Evolutionary conservation across 2,797 vertebrate species (phyloP).

Genomic region (Heteromormyrus szaboi): DNA sequence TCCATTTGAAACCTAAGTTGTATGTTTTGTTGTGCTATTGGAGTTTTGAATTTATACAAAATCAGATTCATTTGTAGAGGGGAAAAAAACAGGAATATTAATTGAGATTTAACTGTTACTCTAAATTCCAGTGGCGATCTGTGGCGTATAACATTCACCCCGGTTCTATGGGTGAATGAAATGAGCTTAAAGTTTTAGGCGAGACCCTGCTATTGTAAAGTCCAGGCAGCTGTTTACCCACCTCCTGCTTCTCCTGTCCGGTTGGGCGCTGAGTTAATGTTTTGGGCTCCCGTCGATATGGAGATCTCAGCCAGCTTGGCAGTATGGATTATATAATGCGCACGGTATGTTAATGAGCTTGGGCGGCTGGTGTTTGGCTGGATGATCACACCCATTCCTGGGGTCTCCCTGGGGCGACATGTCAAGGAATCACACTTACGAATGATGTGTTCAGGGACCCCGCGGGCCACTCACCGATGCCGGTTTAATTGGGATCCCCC

Average conservation of each 20-base stretch:
- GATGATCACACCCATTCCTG: not conserved
- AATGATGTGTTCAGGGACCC: not conserved
- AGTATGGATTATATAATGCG: not conserved
- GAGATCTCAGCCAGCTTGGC: not conserved
- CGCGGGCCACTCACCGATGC: not conserved
- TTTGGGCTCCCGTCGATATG: not conserved
- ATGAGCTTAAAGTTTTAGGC: not conserved
- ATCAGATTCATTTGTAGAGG: not conserved
- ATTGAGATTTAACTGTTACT: not conserved
- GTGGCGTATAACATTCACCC: not conserved
- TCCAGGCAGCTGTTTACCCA: not conserved
- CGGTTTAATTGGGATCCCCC: not conserved
- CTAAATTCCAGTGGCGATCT: not conserved
- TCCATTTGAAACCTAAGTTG: not conserved
- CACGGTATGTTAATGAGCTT: not conserved
- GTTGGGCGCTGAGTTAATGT: not conserved
- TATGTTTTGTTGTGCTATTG: not conserved
- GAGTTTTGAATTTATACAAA: not conserved
- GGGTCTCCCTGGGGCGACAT: not conserved
- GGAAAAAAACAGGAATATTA: not conserved
- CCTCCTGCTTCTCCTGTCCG: not conserved
- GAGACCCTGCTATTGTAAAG: not conserved
- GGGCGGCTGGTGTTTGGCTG: not conserved
- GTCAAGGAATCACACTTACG: not conserved
- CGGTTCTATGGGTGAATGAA: not conserved